phyloP scores from a whole-genome alignment of 2,888 invertebrate genomes.

The Therioaphis trifolii region DNA sequence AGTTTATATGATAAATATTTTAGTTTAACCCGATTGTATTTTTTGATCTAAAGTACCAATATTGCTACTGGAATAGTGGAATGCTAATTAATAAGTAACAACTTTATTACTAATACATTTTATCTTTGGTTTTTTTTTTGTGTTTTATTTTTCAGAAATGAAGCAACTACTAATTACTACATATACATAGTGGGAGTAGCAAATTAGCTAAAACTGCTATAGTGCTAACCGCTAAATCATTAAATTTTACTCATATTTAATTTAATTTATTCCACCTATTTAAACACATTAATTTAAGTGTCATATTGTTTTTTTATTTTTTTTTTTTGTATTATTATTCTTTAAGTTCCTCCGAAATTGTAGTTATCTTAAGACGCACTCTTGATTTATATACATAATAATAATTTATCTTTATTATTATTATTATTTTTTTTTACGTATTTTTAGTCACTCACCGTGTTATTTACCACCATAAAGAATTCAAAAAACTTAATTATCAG shows the following conservation, averaged over 20 bases:
- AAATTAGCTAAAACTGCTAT: constrained; percentile 27
- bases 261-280: constrained; percentile 20
- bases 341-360: constrained; percentile 23
- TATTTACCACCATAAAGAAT: background rate
- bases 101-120: background rate
- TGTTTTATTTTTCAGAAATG: constrained; percentile 40
- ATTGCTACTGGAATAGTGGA: background rate
- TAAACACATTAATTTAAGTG: constrained; percentile 15
- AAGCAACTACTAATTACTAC: constrained; percentile 42
- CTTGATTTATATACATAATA: background rate
- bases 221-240: constrained; percentile 44
- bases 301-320: constrained; percentile 14
- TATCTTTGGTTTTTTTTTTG: constrained; percentile 10
- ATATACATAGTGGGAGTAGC: constrained; percentile 44
- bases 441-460: background rate
- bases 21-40: too few relatives aligned
- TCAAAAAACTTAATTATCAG: background rate
- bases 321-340: background rate
- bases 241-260: constrained; percentile 9
- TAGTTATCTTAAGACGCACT: constrained; percentile 35
- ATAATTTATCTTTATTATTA: background rate
- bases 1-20: too few relatives aligned
- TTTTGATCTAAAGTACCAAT: too few relatives aligned
- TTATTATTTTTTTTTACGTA: background rate
- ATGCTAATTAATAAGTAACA: background rate